Evolutionary conservation across 2,797 vertebrate genomes (phyloP).

Genomic region (Myotis pilosus): DNA sequence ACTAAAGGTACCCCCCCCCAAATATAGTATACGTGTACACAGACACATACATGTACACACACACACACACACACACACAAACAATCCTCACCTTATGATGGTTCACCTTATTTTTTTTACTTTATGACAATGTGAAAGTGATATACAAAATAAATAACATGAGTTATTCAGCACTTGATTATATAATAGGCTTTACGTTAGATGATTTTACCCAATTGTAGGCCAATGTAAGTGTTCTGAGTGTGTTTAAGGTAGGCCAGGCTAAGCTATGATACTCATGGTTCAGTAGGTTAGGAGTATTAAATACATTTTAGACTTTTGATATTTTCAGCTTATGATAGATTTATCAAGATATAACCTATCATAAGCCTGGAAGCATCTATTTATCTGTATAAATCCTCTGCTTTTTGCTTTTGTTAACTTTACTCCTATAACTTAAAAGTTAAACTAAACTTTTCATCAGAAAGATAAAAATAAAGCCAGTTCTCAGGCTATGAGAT

Average conservation of each 20-base stretch:
- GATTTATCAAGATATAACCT: neutral
- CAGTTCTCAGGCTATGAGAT: neutral
- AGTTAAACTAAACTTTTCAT: slow-evolving; percentile 44
- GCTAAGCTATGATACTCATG: neutral
- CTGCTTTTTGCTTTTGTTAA: slow-evolving; percentile 40
- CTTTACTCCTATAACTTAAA: slow-evolving; percentile 35
- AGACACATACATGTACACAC: neutral
- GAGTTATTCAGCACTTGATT: neutral
- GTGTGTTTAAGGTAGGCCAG: neutral
- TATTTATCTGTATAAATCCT: neutral
- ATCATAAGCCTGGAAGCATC: neutral
- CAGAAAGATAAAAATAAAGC: slow-evolving; percentile 49
- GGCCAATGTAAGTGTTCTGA: neutral
- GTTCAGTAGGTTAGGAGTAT: neutral
- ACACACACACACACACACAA: neutral
- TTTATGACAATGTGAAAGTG: neutral
- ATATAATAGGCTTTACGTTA: neutral
- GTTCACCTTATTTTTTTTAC: neutral
- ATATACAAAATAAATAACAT: neutral
- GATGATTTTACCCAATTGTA: neutral
- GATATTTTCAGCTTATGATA: neutral
- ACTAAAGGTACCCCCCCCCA: neutral
- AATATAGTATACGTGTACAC: neutral
- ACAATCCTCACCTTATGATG: neutral
- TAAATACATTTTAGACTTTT: neutral